Evolutionary conservation across 2,797 vertebrate genomes (phyloP).

Genomic region (Myotis myotis): DNA sequence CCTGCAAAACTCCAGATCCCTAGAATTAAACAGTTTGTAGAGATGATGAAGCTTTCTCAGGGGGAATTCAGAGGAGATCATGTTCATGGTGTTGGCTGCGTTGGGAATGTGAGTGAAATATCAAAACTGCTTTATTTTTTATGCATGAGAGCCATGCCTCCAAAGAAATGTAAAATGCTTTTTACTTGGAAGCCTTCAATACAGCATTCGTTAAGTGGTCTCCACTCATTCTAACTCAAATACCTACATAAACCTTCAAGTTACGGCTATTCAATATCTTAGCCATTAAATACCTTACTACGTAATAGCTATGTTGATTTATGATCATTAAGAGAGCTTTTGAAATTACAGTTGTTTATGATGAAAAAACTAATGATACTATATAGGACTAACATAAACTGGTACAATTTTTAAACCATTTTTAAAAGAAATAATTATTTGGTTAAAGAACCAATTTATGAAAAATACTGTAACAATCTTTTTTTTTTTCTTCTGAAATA

Average conservation of each 20-base stretch:
- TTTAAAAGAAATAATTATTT: constrained; percentile 43
- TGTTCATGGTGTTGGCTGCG: neutral
- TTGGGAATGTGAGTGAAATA: neutral
- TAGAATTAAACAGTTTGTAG: neutral
- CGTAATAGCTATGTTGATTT: neutral
- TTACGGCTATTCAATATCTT: neutral
- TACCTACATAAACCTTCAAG: neutral
- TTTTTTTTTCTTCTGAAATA: neutral
- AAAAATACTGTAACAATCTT: neutral
- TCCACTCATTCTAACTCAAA: constrained; percentile 10
- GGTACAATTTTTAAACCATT: neutral
- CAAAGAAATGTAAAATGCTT: neutral
- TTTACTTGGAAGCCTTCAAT: neutral
- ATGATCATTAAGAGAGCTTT: constrained; percentile 3
- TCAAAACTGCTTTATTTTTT: neutral
- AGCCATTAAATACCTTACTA: neutral
- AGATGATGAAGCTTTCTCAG: neutral
- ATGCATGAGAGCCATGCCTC: neutral
- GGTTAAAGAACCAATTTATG: neutral
- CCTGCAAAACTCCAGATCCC: neutral
- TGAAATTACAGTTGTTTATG: neutral
- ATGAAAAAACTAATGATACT: constrained; percentile 14
- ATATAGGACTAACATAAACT: neutral
- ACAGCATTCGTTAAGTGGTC: neutral
- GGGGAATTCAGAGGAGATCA: neutral